Evolutionary conservation across 1,140 invertebrate species (phyloP), one percentile per base, ranked within the genome.

Genomic region (Galendromus occidentalis): DNA sequence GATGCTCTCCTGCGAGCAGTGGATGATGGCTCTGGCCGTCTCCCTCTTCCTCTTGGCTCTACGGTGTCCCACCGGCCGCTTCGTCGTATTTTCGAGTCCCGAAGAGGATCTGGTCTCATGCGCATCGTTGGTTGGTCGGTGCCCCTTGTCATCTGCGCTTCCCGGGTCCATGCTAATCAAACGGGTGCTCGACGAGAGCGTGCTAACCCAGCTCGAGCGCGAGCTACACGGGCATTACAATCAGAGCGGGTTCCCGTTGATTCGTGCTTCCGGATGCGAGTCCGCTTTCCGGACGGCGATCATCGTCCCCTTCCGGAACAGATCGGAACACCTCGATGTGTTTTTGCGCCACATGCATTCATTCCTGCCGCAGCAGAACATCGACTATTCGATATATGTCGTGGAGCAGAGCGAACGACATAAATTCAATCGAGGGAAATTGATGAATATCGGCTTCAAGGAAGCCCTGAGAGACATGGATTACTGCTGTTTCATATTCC

Each of bases 361-460:
- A 17, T 90, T 91, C 74, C 77, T 98, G 45, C 85, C 89, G 67
- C 78, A 82, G 28, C 93, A 97, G 76, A 81, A 85, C 71, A 79
- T 96, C 20, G 86, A 92, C 72, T 97, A 96, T 77, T 79, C 83
- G 66, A 89, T 98, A 70, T 89, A 88, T 77, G 82, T 98, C 0
- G 81, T 95, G 7, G 91, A 97, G 76, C 93, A 97, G 67, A 69
- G 66, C 64, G 67, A 68, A 44, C 66, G 64, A 12, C 44, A 67
- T 65, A 25, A 51, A 6, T 71, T 74, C 55, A 73, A 72, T 28
- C 12, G 71, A 65, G 78, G 71, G 5, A 71, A 75, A 69, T 67
- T 79, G 25, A 72, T 79, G 67, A 79, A 79, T 67, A 74, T 77
- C 29, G 78, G 78, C 22, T 78, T 75, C 65, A 63, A 69, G n/a